Evolutionary conservation across 2,888 invertebrate genomes (phyloP), one percentile per base, ranked within the genome.

Genomic region (Lordiphosa andalusiaca): DNA sequence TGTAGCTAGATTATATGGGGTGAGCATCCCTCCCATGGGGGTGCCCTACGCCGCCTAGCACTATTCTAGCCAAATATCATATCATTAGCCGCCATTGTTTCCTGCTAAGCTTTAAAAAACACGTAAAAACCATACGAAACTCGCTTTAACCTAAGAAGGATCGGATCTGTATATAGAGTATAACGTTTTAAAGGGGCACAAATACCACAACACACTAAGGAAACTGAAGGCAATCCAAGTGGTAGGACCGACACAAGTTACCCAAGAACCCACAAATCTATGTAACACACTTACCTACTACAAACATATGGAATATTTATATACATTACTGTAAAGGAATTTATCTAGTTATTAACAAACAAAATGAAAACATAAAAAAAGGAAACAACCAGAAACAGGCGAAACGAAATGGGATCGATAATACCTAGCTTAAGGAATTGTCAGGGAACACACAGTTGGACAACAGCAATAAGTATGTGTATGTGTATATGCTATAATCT

Each of bases 381-480:
- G n/a, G n/a, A n/a, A n/a, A n/a, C n/a, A n/a, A n/a, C n/a, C 25
- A 61, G 44, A 19, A 40, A 38, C 39, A 48, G 37, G 37, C 36
- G 41, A 36, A 42, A 40, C 7, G 36, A 4, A 51, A 42, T 61
- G 42, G 59, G 36, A 33, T 47, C 35, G 35, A 33, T 30, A 19
- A 30, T 37, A 69, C 50, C 46, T 19, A 44, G 42, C 4, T 73
- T 76, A 82, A 78, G 82, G 75, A 78, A 77, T 81, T 73, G 75
- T 75, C 82, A 77, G 77, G 77, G 77, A 77, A 73, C 74, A 81
- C 42, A 50, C 6, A 40, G 49, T 52, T 55, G 30, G 40, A 37
- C n/a, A 49, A 58, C 61, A 73, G 75, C 71, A 63, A 63, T 64
- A 64, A 30, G 56, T 50, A 30, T 59, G 53, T 66, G 38, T 56